These are phyloP conservation scores for Phylloscopus trochilus DNA, from an alignment of 2,113 vertebrate species.

Conservation along the genomic window DNA sequence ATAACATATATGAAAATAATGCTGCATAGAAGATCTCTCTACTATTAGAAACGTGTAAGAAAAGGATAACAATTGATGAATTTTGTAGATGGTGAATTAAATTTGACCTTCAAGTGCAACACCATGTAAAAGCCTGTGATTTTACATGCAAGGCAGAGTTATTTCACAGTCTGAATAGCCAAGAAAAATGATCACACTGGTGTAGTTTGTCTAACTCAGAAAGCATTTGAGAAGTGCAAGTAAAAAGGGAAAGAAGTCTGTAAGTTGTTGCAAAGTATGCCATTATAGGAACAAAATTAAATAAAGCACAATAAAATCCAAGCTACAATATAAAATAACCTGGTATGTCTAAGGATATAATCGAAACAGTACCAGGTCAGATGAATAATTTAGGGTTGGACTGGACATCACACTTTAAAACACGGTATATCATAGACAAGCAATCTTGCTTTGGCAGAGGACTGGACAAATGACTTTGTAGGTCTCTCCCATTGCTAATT, in stretches of 20 bases:
- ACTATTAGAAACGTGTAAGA: background rate
- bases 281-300: background rate
- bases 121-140: background rate
- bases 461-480: background rate
- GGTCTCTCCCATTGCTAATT: conserved; percentile 19
- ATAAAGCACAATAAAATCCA: background rate
- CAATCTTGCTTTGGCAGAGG: background rate
- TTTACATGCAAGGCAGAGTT: background rate
- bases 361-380: background rate
- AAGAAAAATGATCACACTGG: background rate
- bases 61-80: background rate
- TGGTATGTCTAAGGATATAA: background rate
- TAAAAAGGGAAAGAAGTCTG: background rate
- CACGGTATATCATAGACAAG: background rate
- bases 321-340: background rate
- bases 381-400: background rate
- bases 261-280: background rate
- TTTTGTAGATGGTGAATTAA: background rate
- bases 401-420: background rate
- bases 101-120: background rate
- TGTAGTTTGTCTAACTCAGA: background rate
- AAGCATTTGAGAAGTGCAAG: background rate
- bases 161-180: background rate
- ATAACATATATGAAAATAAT: background rate
- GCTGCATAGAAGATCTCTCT: background rate